A percentile compares a stretch with the other conserved stretches of the same genome.
Evolutionary conservation across 2,797 vertebrate genomes (phyloP).

Genomic region (Pachyuromys duprasi): DNA sequence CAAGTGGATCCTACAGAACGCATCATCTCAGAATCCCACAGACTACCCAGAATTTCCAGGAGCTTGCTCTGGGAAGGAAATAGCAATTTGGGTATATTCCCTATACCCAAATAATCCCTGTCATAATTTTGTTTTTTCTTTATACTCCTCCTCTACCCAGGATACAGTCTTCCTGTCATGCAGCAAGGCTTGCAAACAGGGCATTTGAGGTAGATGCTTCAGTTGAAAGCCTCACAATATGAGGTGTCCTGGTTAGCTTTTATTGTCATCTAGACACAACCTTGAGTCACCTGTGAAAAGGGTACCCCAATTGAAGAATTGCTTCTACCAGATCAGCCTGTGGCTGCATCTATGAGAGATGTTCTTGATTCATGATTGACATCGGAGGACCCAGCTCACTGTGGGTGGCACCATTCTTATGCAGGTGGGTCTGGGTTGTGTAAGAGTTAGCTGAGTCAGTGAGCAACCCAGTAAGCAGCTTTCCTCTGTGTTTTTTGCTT

Average conservation of each 20-base stretch:
- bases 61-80: slow-evolving; percentile 19
- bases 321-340: not conserved
- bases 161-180: not conserved
- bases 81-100: not conserved
- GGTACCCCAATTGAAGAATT: not conserved
- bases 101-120: not conserved
- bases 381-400: not conserved
- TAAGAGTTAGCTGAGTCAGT: not conserved
- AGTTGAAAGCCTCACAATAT: not conserved
- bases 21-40: not conserved
- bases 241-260: not conserved
- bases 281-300: not conserved
- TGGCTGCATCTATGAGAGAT: not conserved
- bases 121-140: not conserved
- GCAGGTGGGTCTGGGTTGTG: not conserved
- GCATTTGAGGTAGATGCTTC: not conserved
- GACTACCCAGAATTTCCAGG: not conserved
- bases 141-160: not conserved
- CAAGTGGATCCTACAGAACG: fast-evolving
- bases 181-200: not conserved
- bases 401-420: not conserved
- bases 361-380: not conserved
- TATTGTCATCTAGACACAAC: not conserved
- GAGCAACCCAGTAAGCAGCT: not conserved
- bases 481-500: not conserved